Percentiles rank a stretch among this genome's conserved stretches.
phyloP scores from a whole-genome alignment of 2,888 invertebrate species.

The Tubulanus polymorphus region DNA sequence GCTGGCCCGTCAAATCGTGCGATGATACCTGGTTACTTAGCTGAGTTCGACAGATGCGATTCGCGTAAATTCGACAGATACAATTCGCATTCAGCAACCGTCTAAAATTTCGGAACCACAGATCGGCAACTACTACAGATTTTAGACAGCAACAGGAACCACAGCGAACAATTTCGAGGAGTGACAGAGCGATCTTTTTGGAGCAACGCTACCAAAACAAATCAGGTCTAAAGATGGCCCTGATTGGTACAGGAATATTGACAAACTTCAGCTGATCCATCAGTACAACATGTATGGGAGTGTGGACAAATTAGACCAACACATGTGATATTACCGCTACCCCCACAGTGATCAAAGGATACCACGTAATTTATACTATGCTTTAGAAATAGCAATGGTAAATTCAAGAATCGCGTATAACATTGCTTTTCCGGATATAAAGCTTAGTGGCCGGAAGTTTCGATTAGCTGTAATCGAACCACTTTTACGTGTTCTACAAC shows the following conservation, averaged over 20 bases:
- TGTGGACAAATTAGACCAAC: not conserved
- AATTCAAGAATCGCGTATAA: not conserved
- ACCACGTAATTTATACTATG: not conserved
- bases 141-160: too few relatives aligned
- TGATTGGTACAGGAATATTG: not conserved
- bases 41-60: too few relatives aligned
- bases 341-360: not conserved
- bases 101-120: too few relatives aligned
- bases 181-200: too few relatives aligned
- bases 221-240: not conserved
- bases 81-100: too few relatives aligned
- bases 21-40: too few relatives aligned
- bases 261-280: not conserved
- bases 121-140: too few relatives aligned
- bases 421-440: not conserved
- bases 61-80: too few relatives aligned
- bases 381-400: not conserved
- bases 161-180: too few relatives aligned
- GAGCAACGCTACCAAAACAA: not conserved
- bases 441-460: not conserved
- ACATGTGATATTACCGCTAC: not conserved
- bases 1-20: too few relatives aligned
- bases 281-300: too few relatives aligned
- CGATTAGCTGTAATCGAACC: not conserved
- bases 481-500: too few relatives aligned